These are phyloP conservation scores for Clarias pachynema DNA, from an alignment of 2,797 vertebrate genomes.

Conservation along the genomic window DNA sequence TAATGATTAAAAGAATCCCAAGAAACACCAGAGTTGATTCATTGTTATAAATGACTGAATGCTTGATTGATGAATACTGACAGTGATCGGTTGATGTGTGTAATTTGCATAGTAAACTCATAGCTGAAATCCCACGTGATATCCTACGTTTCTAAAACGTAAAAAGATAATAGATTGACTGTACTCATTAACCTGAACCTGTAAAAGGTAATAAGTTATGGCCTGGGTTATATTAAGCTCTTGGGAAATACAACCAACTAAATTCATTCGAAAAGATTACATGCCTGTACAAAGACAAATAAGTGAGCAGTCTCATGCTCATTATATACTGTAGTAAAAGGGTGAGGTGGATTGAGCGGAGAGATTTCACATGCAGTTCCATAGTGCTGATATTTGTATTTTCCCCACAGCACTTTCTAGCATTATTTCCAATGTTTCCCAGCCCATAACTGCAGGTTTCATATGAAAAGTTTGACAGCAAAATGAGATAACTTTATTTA, in stretches of 20 bases:
- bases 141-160: neutral
- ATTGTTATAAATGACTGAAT: neutral
- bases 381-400: neutral
- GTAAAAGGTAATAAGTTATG: neutral
- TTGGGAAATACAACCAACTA: conserved; percentile 4
- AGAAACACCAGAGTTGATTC: neutral
- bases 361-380: neutral
- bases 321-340: neutral
- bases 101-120: neutral
- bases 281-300: neutral
- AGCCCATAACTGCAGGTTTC: neutral
- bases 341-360: neutral
- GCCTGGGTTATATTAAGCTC: neutral
- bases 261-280: neutral
- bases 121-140: neutral
- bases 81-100: neutral
- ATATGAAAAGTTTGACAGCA: neutral
- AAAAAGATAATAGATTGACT: neutral
- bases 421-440: neutral
- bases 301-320: neutral
- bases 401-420: neutral
- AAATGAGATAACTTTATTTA: too few relatives aligned
- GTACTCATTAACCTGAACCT: neutral
- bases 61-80: neutral
- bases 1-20: neutral